Evolutionary conservation across 2,797 vertebrate genomes (phyloP).

Genomic region (Malurus leucopterus): DNA sequence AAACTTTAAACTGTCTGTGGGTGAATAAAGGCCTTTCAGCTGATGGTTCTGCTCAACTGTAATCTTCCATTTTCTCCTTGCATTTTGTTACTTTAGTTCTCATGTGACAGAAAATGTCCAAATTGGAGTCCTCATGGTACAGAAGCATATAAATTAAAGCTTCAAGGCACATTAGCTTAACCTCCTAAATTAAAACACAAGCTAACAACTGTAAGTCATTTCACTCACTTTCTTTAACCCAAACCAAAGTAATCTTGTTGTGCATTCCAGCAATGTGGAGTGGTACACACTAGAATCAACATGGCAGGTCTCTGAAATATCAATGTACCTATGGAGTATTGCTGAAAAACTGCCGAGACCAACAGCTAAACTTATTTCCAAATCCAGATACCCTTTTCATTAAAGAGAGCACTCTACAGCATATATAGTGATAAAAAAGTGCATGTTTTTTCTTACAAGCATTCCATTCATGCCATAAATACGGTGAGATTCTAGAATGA

Average conservation of each 20-base stretch:
- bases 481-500: not conserved
- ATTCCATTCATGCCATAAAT: not conserved
- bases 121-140: not conserved
- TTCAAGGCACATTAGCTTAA: not conserved
- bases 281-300: not conserved
- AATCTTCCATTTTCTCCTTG: not conserved
- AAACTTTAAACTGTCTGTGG: not conserved
- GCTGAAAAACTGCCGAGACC: not conserved
- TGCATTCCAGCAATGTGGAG: not conserved
- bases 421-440: not conserved
- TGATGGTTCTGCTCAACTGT: not conserved
- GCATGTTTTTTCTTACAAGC: not conserved
- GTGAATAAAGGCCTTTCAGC: not conserved
- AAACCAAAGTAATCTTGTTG: conserved; percentile 1
- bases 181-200: not conserved
- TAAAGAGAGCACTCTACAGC: not conserved
- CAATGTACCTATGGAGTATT: accelerated
- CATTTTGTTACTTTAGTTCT: not conserved
- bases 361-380: not conserved
- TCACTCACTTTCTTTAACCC: not conserved
- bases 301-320: not conserved
- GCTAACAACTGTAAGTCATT: conserved; percentile 13
- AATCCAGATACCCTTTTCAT: not conserved
- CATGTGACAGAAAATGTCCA: not conserved
- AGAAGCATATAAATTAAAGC: conserved; percentile 4